Base-by-base conservation (phyloP, 2,888 invertebrate genomes). In the Eutolmus rufibarbis region DNA sequence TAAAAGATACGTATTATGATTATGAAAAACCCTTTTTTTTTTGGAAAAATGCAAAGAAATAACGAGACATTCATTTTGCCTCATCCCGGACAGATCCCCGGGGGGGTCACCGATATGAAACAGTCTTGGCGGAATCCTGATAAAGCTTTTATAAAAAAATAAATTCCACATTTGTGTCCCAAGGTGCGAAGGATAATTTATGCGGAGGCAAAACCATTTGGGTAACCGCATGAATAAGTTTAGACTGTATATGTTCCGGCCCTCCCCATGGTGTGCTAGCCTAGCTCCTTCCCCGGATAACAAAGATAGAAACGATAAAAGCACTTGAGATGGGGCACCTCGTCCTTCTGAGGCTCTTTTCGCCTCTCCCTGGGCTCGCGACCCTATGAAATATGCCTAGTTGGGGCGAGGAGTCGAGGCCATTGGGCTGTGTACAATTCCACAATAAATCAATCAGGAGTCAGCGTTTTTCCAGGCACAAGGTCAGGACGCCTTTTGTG, bases 151-250 rank as follows among this genome's bases (percentile, higher is more conserved):
- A 34, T 28, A 74, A 74, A 56, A n/a, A 56, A 74, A 74, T 74
- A 74, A 74, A 74, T 34, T 74, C 28, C 74, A 74, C 19, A 28
- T 34, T 74, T 37, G 34, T 34, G 74, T 74, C 74, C 74, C 74
- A 40, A 78, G 34, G 78, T 78, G 40, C 78, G 23, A 78, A 78
- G 78, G 40, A 78, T 78, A 78, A 78, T 78, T 78, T 78, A 78
- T 78, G 78, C 43, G 19, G 19, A 78, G 23, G 40, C 78, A 78
- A 2, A 78, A 43, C 40, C 43, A n/a, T 78, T 78, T 14, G 23
- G 14, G n/a, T 19, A 37, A 43, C 78, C 78, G 40, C 78, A 78
- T 78, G 78, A 78, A 78, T 78, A 78, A 37, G 78, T 78, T 43
- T 23, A 12, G 74, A 31, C 31, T 56, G 56, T 19, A 2, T 56